phyloP scores from a whole-genome alignment of 2,797 vertebrate genomes.

The Eulemur coronatus region DNA sequence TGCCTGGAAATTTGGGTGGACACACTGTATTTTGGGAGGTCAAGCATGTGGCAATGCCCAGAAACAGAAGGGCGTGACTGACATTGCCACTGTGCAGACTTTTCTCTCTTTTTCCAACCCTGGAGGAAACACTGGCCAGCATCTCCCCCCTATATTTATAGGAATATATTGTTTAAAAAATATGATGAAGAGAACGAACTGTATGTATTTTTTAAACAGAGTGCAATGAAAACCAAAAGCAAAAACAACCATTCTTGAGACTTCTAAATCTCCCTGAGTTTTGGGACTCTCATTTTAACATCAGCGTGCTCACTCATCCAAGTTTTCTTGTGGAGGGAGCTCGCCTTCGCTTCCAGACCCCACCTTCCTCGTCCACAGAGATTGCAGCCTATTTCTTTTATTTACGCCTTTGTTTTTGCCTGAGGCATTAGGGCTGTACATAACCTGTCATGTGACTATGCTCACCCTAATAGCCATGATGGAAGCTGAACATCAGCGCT shows the following conservation, averaged over 20 bases:
- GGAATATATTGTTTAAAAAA: background rate
- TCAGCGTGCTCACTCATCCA: background rate
- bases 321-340: background rate
- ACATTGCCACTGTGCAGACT: too few species aligned
- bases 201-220: background rate
- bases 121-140: background rate
- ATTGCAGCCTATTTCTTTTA: background rate
- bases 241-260: background rate
- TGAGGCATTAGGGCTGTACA: background rate
- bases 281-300: background rate
- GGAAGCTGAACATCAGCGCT: background rate
- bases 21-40: background rate
- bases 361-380: background rate
- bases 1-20: background rate
- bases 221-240: background rate
- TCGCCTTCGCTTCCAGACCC: background rate
- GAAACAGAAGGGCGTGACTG: background rate
- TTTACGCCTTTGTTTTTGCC: constrained; percentile 1
- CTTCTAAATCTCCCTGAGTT: background rate
- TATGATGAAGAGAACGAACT: background rate
- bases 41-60: background rate
- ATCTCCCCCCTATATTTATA: background rate
- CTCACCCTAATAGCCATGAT: background rate
- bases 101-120: fast-evolving
- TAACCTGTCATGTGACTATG: background rate